These are phyloP conservation scores for Leuciscus waleckii DNA, from an alignment of 2,797 vertebrate genomes.

Conservation along the genomic window DNA sequence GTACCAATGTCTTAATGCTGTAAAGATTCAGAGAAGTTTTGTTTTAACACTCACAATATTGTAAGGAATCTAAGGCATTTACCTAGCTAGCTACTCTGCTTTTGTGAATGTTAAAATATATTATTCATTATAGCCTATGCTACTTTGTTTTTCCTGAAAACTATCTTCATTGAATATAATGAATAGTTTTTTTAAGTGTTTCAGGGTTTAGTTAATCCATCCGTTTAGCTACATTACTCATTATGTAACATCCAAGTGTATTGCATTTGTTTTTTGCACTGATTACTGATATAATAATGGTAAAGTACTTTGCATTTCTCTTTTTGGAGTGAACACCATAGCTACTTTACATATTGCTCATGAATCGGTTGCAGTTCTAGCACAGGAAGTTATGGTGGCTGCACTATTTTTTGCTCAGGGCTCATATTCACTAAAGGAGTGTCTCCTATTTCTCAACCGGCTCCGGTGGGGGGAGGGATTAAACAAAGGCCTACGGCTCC, in stretches of 20 bases:
- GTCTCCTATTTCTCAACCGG: constrained; percentile 53
- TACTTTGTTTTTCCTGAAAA: background rate
- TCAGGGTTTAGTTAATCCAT: background rate
- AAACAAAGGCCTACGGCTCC: constrained; percentile 55
- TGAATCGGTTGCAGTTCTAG: background rate
- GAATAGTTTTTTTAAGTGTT: background rate
- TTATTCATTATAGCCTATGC: background rate
- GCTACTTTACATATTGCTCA: background rate
- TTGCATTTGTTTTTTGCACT: background rate
- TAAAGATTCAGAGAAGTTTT: no score
- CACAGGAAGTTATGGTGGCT: constrained; percentile 20
- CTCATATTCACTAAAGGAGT: constrained; percentile 26
- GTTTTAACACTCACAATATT: background rate
- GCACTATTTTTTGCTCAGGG: constrained; percentile 12
- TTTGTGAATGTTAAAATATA: background rate
- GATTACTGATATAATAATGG: background rate
- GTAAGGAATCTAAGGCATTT: background rate
- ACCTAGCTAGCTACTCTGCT: background rate
- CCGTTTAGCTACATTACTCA: background rate
- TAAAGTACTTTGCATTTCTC: background rate
- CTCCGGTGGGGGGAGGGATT: constrained; percentile 78
- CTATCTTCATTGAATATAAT: no score
- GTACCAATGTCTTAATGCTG: background rate
- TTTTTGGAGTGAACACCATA: background rate
- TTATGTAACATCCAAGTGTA: background rate